Base-by-base conservation (phyloP, 2,797 vertebrate genomes). In the Petrocephalus sullivani region DNA sequence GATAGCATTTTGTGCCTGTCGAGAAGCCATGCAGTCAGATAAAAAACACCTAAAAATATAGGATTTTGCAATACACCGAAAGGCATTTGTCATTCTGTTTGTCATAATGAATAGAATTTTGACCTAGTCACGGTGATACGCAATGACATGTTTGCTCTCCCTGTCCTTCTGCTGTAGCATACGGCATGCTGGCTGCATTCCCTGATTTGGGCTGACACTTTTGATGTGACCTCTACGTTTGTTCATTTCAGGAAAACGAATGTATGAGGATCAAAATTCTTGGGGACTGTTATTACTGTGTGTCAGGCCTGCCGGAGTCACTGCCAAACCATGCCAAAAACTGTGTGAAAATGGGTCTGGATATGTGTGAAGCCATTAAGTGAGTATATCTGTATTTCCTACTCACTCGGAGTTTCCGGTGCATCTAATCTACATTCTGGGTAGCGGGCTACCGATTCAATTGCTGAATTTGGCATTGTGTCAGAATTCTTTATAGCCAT, bases 331-430 rank as follows among this genome's bases (percentile, higher is more conserved):
- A 98, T 3, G 97, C 98, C 81, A 98, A 97, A 91, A 98, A 98
- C 90, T 98, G 97, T 92, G 98, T 98, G 91, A 98, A 98, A 94
- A 98, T 98, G 97, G 97, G 97, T 21, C 88, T 98, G 89, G 97
- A 98, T 91, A 98, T 98, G 98, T 98, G 98, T 90, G 98, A 98
- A 93, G 97, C 97, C 85, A 98, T 98, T 92, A 98, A 98, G 98
- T 98, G 95, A 96, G 97, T 95, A 21, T 19, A 41, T 67, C 33
- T 64, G 23, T 58, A 37, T 60, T 19, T 57, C 23, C 37, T 7
- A 60, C 56, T 37, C 21, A 14, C 51, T 33, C 0, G 28, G 54
- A 33, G 14, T 58, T 14, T n/a, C n/a, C 16, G 1, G 28, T 37
- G 28, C 37, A 16, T 60, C 16, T 58, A 46, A 46, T 33, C 28